Percentiles rank a stretch among this genome's conserved stretches.
Evolutionary conservation across 2,797 vertebrate genomes (phyloP).

Genomic region (Apogon talboti): DNA sequence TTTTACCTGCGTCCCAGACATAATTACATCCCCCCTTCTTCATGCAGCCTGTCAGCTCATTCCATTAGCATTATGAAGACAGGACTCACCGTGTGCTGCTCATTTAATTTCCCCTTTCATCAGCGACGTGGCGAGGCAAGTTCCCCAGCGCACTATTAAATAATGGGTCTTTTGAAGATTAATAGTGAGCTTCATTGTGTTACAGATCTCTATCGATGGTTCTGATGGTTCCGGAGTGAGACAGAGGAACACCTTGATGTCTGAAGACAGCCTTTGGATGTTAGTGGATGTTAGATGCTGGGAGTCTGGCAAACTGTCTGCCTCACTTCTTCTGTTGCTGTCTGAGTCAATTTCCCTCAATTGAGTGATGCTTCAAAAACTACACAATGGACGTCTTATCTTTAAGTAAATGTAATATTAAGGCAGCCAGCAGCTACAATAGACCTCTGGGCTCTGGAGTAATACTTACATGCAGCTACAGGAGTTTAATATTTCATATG

Average conservation of each 20-base stretch:
- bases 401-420: conserved; percentile 52
- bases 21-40: conserved; percentile 69
- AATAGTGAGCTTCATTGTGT: conserved; percentile 63
- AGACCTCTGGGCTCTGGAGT: conserved; percentile 18
- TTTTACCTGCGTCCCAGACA: conserved; percentile 56
- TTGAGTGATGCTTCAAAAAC: conserved; percentile 47
- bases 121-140: conserved; percentile 54
- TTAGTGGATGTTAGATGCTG: conserved; percentile 46
- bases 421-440: conserved; percentile 23
- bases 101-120: conserved; percentile 77
- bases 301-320: conserved; percentile 45
- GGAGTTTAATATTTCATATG: conserved; percentile 55
- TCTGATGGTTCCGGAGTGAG: conserved; percentile 32
- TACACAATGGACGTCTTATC: conserved; percentile 46
- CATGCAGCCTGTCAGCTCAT: conserved; percentile 62
- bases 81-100: conserved; percentile 50
- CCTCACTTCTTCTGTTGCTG: conserved; percentile 31
- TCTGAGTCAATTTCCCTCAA: conserved; percentile 59
- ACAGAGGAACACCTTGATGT: conserved; percentile 41
- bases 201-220: conserved; percentile 52
- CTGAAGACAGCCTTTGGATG: conserved; percentile 41
- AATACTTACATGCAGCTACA: conserved; percentile 31
- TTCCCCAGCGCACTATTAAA: conserved; percentile 71
- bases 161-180: conserved; percentile 75
- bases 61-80: conserved; percentile 80